These are phyloP conservation scores for Xestobium rufovillosum DNA, from an alignment of 2,888 invertebrate species.

Conservation along the genomic window DNA sequence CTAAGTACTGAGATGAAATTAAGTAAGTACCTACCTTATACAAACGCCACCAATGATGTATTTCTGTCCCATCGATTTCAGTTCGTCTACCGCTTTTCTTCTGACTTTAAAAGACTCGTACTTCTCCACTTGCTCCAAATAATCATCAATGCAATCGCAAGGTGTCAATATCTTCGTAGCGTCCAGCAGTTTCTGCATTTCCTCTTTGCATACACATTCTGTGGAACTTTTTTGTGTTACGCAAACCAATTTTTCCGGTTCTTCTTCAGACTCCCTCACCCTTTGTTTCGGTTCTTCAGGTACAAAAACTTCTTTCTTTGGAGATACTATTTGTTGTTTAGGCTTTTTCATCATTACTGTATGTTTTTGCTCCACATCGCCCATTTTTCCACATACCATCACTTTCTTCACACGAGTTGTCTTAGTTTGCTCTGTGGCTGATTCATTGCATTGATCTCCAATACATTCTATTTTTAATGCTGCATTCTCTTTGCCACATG, in stretches of 20 bases:
- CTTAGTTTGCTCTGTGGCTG: too few relatives aligned
- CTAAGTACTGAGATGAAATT: too few relatives aligned
- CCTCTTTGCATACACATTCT: slow-evolving; percentile 25
- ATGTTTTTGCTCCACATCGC: too few relatives aligned
- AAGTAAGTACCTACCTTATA: background rate
- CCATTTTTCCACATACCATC: too few relatives aligned
- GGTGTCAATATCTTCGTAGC: slow-evolving; percentile 17
- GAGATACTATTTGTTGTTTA: too few relatives aligned
- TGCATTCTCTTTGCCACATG: background rate
- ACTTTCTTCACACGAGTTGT: too few relatives aligned
- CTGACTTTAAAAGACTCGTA: slow-evolving; percentile 25
- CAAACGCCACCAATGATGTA: slow-evolving; percentile 25
- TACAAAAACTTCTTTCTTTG: too few relatives aligned
- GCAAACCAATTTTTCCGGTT: background rate
- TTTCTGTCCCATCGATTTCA: slow-evolving; percentile 24
- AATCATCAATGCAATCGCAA: slow-evolving; percentile 24
- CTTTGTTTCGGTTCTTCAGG: background rate
- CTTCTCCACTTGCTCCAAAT: slow-evolving; percentile 21
- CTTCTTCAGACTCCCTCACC: background rate
- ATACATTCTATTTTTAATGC: background rate
- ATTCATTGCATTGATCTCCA: too few relatives aligned
- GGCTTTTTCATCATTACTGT: too few relatives aligned
- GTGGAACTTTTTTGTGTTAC: background rate
- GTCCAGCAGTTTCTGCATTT: slow-evolving; percentile 22
- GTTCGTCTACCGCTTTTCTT: slow-evolving; percentile 19